Percentiles rank a stretch among this genome's conserved stretches.
phyloP scores from a whole-genome alignment of 2,113 vertebrate genomes.

The Melanotaenia duboulayi region DNA sequence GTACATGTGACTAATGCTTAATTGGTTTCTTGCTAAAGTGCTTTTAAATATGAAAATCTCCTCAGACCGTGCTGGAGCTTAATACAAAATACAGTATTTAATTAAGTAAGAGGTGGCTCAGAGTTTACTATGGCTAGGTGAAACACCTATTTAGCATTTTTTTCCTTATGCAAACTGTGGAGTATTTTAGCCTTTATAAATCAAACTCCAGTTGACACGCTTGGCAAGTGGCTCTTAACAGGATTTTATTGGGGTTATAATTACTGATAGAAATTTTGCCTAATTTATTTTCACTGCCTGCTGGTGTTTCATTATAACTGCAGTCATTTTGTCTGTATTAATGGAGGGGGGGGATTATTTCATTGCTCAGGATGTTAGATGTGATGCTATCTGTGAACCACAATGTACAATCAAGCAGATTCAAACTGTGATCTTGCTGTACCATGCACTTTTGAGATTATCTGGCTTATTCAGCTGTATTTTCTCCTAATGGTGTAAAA shows the following conservation, averaged over 20 bases:
- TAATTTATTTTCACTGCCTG: slow-evolving; percentile 75
- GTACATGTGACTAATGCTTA: slow-evolving; percentile 70
- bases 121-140: slow-evolving; percentile 66
- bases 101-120: slow-evolving; percentile 63
- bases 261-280: slow-evolving; percentile 76
- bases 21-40: slow-evolving; percentile 68
- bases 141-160: slow-evolving; percentile 66
- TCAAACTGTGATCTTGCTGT: background rate
- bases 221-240: slow-evolving; percentile 74
- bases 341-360: slow-evolving; percentile 56
- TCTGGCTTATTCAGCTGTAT: background rate
- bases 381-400: slow-evolving; percentile 37
- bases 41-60: slow-evolving; percentile 75
- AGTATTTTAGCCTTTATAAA: slow-evolving; percentile 74
- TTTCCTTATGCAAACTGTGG: slow-evolving; percentile 62
- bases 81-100: slow-evolving; percentile 67
- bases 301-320: slow-evolving; percentile 66
- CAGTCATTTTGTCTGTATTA: slow-evolving; percentile 63
- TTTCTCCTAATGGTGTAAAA: background rate
- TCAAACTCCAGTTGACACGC: slow-evolving; percentile 78
- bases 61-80: slow-evolving; percentile 63
- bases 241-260: slow-evolving; percentile 75
- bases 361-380: slow-evolving; percentile 40
- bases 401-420: background rate
- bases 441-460: background rate